Conservation (phyloP, 2,797 vertebrate genomes). For the Crotalus adamanteus region DNA sequence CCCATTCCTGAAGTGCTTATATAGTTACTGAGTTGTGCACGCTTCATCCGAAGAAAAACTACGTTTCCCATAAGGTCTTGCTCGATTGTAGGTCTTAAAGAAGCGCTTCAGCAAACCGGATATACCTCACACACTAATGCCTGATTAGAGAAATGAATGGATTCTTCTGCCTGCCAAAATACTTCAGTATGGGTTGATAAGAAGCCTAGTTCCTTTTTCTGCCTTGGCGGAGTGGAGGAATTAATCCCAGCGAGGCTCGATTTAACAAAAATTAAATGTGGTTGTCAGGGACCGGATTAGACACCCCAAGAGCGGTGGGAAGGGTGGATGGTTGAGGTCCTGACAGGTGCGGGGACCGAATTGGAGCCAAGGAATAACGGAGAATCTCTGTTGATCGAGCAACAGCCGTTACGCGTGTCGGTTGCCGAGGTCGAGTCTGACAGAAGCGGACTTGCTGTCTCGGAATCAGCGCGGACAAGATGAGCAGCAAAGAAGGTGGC, state of each 20-base stretch:
- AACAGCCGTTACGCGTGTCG: not conserved
- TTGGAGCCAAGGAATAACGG: not conserved
- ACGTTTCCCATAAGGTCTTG: constrained; percentile 34
- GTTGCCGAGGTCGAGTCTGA: not conserved
- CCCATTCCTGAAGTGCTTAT: not conserved
- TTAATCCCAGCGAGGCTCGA: rapidly evolving
- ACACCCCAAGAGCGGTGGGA: rapidly evolving
- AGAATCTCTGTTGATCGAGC: not conserved
- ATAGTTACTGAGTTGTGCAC: not conserved
- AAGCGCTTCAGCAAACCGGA: too few relatives aligned
- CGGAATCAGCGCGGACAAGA: constrained; percentile 21
- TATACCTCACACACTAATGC: not conserved
- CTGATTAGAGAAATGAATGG: not conserved
- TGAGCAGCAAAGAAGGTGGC: constrained; percentile 66
- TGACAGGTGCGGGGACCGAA: not conserved
- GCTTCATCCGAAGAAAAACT: constrained; percentile 19
- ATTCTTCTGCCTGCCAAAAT: not conserved
- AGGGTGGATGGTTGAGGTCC: not conserved
- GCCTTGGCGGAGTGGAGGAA: not conserved
- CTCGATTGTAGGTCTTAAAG: not conserved
- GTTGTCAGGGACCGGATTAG: rapidly evolving
- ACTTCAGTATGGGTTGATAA: too few relatives aligned
- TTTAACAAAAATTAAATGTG: rapidly evolving
- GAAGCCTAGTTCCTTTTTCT: not conserved
- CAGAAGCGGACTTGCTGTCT: not conserved